Percentiles rank a stretch among this genome's conserved stretches.
These are phyloP conservation scores for Henricia sp. DNA, from an alignment of 53 echinoderm and acorn worm species.

Conservation along the genomic window DNA sequence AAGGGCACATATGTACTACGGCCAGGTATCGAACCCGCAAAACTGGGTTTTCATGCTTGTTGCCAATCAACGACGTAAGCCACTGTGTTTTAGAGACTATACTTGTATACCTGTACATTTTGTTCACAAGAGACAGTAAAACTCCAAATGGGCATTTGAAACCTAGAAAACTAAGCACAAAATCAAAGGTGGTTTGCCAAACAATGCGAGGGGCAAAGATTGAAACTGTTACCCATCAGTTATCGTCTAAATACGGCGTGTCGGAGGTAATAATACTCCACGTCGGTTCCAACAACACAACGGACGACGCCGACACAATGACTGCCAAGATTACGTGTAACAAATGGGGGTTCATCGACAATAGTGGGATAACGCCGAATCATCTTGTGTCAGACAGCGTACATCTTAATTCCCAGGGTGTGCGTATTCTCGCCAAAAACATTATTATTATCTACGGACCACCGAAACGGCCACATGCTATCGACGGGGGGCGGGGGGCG, in stretches of 20 bases:
- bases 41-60: no score
- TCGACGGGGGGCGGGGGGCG: no score
- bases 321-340: conserved; percentile 31
- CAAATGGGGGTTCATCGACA: conserved; percentile 41
- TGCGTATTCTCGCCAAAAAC: conserved; percentile 6
- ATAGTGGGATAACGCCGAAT: not conserved
- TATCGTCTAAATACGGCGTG: conserved; percentile 16
- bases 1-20: no score
- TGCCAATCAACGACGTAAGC: no score
- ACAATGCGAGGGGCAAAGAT: conserved; percentile 51
- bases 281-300: conserved; percentile 42
- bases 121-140: no score
- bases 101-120: no score
- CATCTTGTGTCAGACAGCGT: conserved; percentile 17
- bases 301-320: conserved; percentile 31
- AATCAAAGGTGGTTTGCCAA: conserved; percentile 27
- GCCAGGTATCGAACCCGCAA: no score
- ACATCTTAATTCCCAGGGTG: conserved; percentile 21
- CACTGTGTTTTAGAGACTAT: no score
- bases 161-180: conserved; percentile 24
- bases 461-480: not conserved
- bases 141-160: conserved; percentile 4
- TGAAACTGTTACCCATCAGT: conserved; percentile 1
- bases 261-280: conserved; percentile 13
- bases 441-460: not conserved